These are phyloP conservation scores for Dugesia japonica DNA, from an alignment of 2,888 invertebrate genomes.

Conservation along the genomic window DNA sequence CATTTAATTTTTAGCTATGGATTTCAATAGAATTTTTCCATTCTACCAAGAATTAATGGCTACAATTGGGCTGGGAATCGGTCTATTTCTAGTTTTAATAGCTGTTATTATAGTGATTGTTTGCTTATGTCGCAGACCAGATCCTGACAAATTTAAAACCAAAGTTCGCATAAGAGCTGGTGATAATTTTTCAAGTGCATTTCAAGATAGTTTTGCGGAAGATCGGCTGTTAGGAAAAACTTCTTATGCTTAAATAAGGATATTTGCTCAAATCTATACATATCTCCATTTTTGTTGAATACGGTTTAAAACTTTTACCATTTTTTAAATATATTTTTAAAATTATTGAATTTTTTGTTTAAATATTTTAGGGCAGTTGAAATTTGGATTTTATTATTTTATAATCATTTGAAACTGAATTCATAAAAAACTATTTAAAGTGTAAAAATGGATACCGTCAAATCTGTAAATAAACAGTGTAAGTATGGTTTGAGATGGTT, in stretches of 20 bases:
- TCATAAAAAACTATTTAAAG: too few species aligned
- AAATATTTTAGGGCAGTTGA: not conserved
- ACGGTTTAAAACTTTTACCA: too few species aligned
- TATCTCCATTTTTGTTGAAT: not conserved
- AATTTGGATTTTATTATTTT: too few species aligned
- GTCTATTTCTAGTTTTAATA: slow-evolving; percentile 23
- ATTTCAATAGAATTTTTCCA: not conserved
- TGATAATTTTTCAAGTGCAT: slow-evolving; percentile 22
- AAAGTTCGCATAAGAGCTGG: not conserved
- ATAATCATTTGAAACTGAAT: too few species aligned
- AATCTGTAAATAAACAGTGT: too few species aligned
- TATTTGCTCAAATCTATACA: not conserved
- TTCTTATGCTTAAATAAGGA: not conserved
- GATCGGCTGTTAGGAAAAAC: not conserved
- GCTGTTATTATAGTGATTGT: slow-evolving; percentile 29
- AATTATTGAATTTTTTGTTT: not conserved
- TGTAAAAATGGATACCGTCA: too few species aligned
- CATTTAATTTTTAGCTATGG: not conserved
- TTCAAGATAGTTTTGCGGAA: slow-evolving; percentile 17
- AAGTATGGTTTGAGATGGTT: too few species aligned
- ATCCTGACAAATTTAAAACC: slow-evolving; percentile 27
- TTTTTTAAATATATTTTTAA: not conserved
- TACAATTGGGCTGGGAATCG: slow-evolving; percentile 26
- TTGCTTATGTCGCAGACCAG: slow-evolving; percentile 29
- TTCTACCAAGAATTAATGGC: slow-evolving; percentile 16